Base-by-base conservation (phyloP, 2,888 invertebrate species). In the Conchocele bisecta region DNA sequence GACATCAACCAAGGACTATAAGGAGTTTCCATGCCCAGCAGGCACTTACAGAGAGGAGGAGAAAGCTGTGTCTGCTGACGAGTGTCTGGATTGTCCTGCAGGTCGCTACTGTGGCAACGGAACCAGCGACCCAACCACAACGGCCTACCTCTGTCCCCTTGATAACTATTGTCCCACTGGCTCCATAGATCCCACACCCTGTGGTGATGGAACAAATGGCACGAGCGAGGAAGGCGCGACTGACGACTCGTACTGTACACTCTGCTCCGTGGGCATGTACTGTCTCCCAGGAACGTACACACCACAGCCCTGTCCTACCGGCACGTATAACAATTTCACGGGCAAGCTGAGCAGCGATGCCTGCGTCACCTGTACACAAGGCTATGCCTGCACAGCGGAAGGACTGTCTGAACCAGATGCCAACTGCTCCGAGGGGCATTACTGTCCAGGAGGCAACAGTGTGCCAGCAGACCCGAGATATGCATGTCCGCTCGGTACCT, bases 401-500 rank as follows among this genome's bases (percentile, higher is more conserved):
- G 89, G 83, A 3, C 81, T 89, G 0, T 81, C 86, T 3, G 64
- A 76, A 46, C 87, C 89, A 5, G 82, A 89, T 68, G 81, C 82
- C 48, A 81, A 86, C 0, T 90, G 90, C 65, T 81, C 84, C 11
- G 86, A 87, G 7, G 90, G 90, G 0, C 87, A 89, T 75, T 90
- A 87, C 79, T 90, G 90, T 67, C 89, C 89, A 0, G 87, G 86
- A 6, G 88, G 88, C 5, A 90, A 89, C 66, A 71, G 77, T 48
- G 71, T 76, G 3, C 85, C 84, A 17, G 87, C 87, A 65, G 87
- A 89, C 63, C 79, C 84, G 9, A 88, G 86, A 41, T 84, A 86
- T 76, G 86, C 87, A 5, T 90, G 90, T 50, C 89, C 89, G 1
- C 85, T 89, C 11, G 89, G 90, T 2, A 84, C 79, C 0, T 89